Evolutionary conservation across 2,113 vertebrate genomes (phyloP).

Genomic region (Neogale vison): DNA sequence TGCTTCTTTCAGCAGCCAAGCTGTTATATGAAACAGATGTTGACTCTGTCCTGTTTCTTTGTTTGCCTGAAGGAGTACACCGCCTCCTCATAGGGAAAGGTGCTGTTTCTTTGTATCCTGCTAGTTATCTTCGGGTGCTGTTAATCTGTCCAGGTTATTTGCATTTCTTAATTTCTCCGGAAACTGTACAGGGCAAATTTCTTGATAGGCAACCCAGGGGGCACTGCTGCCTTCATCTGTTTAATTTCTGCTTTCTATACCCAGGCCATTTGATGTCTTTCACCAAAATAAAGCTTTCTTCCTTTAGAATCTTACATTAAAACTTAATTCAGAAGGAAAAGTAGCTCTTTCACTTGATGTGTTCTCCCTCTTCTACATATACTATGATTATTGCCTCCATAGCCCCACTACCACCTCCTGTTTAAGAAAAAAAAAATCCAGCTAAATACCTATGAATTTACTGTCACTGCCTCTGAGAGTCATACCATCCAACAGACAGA

Average conservation of each 20-base stretch:
- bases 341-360: not conserved
- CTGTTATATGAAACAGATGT: conserved; percentile 78
- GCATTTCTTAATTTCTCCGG: conserved; percentile 61
- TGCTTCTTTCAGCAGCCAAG: conserved; percentile 67
- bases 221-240: not conserved
- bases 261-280: not conserved
- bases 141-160: conserved; percentile 52
- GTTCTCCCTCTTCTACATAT: not conserved
- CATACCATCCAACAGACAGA: not conserved
- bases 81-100: conserved; percentile 46
- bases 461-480: not conserved
- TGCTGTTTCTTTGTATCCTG: conserved; percentile 59
- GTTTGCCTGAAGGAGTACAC: conserved; percentile 62
- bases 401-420: not conserved
- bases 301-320: not conserved
- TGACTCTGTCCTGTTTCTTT: conserved; percentile 57
- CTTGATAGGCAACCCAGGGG: not conserved
- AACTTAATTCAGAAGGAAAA: not conserved
- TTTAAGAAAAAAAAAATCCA: not conserved
- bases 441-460: not conserved
- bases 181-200: conserved; percentile 28
- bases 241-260: conserved; percentile 3
- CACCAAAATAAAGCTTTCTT: not conserved
- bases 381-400: not conserved
- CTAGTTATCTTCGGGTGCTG: conserved; percentile 45